These are phyloP conservation scores for Bucorvus abyssinicus DNA, from an alignment of 2,797 vertebrate genomes.

Conservation along the genomic window DNA sequence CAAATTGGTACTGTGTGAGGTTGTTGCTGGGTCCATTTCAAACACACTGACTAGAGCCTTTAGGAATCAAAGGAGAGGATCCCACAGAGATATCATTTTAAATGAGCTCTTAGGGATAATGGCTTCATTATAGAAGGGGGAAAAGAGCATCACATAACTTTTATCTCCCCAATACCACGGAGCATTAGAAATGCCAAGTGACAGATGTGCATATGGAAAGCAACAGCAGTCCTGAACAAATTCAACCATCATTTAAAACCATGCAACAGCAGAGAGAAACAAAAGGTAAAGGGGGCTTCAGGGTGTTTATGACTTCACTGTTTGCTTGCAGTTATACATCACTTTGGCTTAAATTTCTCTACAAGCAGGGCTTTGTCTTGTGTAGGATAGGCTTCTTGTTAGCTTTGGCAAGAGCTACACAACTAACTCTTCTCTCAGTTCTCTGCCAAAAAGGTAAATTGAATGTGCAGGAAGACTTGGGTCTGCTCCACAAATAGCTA, in stretches of 20 bases:
- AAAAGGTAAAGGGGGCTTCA: background rate
- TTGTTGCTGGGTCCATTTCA: background rate
- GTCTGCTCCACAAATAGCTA: background rate
- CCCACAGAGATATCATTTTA: background rate
- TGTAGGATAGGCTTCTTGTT: background rate
- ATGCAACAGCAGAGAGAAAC: background rate
- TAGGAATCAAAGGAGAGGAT: background rate
- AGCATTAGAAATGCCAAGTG: background rate
- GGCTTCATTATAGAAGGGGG: background rate
- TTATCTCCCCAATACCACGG: background rate
- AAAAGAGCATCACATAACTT: background rate
- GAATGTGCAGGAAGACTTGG: background rate
- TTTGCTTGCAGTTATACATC: background rate
- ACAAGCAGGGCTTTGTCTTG: background rate
- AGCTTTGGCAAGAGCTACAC: conserved; percentile 24
- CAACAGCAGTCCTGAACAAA: background rate
- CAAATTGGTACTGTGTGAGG: background rate
- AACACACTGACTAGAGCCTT: background rate
- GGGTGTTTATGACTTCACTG: background rate
- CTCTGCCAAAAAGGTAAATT: conserved; percentile 38
- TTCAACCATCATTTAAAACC: background rate
- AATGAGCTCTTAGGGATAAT: background rate
- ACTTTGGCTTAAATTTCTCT: background rate
- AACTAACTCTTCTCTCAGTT: background rate
- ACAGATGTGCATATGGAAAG: background rate